Evolutionary conservation across 2,113 vertebrate genomes (phyloP).

Genomic region (Spea bombifrons): DNA sequence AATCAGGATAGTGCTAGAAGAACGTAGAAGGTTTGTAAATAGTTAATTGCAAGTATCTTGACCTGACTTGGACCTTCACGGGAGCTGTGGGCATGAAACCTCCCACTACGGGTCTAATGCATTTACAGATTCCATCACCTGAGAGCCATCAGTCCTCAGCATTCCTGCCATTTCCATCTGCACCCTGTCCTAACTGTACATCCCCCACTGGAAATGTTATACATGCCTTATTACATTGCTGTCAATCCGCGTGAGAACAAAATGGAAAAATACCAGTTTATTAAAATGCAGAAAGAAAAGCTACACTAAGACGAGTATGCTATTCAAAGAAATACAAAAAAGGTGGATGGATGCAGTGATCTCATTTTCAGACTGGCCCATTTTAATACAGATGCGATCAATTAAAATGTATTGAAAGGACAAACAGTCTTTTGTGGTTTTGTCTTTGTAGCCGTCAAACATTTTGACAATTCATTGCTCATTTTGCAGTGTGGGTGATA

Average conservation of each 20-base stretch:
- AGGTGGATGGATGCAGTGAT: no score
- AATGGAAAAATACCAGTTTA: not conserved
- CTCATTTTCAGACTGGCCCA: no score
- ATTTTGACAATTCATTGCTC: no score
- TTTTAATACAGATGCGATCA: no score
- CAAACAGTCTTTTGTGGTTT: no score
- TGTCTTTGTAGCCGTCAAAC: no score
- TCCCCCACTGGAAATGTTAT: slow-evolving; percentile 1
- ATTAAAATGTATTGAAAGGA: no score
- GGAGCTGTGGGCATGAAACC: not conserved
- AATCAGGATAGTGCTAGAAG: not conserved
- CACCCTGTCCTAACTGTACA: slow-evolving; percentile 10
- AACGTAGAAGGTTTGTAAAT: not conserved
- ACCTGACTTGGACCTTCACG: not conserved
- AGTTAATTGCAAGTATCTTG: not conserved
- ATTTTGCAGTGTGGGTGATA: no score
- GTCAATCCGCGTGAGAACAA: not conserved
- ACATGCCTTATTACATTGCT: not conserved
- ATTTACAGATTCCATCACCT: slow-evolving; percentile 7
- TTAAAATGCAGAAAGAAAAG: not conserved
- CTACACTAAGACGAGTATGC: no score
- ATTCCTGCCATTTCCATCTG: slow-evolving; percentile 4
- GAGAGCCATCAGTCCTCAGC: not conserved
- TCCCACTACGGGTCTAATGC: not conserved
- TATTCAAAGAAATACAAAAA: no score